Percentiles rank a stretch among this genome's conserved stretches.
phyloP scores from a whole-genome alignment of 2,113 vertebrate genomes.

The Peromyscus polionotus region DNA sequence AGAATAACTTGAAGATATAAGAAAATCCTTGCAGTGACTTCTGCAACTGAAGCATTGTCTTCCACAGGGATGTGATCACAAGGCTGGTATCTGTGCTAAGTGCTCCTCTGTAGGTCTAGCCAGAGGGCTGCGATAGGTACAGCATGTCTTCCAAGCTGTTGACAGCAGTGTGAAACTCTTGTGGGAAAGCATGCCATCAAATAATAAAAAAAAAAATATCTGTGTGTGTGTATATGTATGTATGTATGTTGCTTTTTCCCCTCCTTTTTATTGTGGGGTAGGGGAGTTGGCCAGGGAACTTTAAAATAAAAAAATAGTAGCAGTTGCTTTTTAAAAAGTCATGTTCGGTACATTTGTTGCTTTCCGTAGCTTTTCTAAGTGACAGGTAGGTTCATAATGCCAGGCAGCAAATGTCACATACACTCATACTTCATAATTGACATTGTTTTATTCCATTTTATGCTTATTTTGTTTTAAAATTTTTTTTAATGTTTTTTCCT shows the following conservation, averaged over 20 bases:
- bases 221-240: not conserved
- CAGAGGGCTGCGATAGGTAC: not conserved
- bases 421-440: constrained; percentile 31
- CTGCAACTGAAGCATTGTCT: constrained; percentile 3
- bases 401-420: not conserved
- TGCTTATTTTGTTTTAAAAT: constrained; percentile 43
- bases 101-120: not conserved
- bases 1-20: constrained; percentile 7
- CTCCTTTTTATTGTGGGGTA: not conserved
- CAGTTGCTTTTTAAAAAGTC: not conserved
- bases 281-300: not conserved
- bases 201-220: not conserved
- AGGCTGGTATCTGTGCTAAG: not conserved
- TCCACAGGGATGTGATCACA: not conserved
- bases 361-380: not conserved
- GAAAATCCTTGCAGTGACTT: not conserved
- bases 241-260: not conserved
- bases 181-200: not conserved
- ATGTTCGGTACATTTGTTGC: not conserved
- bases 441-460: constrained; percentile 65
- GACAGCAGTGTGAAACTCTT: not conserved
- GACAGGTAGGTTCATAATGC: not conserved
- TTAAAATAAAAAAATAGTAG: constrained; percentile 16
- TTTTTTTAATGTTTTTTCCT: not conserved
- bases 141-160: not conserved